These are phyloP conservation scores for Porites lobata DNA, from an alignment of 92 coral and sea anemone genomes.

Conservation along the genomic window DNA sequence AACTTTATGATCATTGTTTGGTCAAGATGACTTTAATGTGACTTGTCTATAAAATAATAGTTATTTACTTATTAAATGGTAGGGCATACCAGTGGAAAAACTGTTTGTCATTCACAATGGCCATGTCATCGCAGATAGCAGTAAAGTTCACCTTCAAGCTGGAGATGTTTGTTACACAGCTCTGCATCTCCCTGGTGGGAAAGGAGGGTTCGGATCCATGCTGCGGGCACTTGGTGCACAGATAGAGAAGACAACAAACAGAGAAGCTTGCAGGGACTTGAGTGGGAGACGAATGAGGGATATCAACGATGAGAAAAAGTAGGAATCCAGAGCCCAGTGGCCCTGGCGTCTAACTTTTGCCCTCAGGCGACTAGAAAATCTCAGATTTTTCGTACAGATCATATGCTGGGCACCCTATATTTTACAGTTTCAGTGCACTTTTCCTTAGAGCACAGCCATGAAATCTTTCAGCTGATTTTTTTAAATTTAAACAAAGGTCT, in stretches of 20 bases:
- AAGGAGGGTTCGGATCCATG: conserved; percentile 99
- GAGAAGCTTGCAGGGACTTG: conserved; percentile 98
- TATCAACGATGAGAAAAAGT: conserved; percentile 99
- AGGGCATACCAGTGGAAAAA: conserved; percentile 68
- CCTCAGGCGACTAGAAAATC: too few species aligned
- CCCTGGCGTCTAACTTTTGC: too few species aligned
- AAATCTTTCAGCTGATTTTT: too few species aligned
- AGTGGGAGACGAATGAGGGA: conserved; percentile 99
- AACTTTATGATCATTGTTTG: too few species aligned
- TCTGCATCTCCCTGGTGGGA: conserved; percentile 86
- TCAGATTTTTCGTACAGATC: too few species aligned
- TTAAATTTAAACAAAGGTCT: too few species aligned
- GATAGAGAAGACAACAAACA: conserved; percentile 97
- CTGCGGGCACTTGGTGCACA: conserved; percentile 99
- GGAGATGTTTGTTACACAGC: conserved; percentile 78
- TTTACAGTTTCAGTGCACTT: too few species aligned
- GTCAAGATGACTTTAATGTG: too few species aligned
- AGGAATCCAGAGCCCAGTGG: conserved; percentile 2
- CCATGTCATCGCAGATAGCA: conserved; percentile 44
- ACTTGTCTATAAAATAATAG: too few species aligned
- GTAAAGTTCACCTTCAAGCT: conserved; percentile 48
- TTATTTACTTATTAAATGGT: not conserved
- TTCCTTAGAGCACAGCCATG: too few species aligned
- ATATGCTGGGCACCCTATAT: too few species aligned
- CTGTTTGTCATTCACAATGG: conserved; percentile 81